A percentile compares a stretch with the other conserved stretches of the same genome.
These are phyloP conservation scores for Buathra laborator DNA, from an alignment of 2,888 invertebrate species.

Conservation along the genomic window DNA sequence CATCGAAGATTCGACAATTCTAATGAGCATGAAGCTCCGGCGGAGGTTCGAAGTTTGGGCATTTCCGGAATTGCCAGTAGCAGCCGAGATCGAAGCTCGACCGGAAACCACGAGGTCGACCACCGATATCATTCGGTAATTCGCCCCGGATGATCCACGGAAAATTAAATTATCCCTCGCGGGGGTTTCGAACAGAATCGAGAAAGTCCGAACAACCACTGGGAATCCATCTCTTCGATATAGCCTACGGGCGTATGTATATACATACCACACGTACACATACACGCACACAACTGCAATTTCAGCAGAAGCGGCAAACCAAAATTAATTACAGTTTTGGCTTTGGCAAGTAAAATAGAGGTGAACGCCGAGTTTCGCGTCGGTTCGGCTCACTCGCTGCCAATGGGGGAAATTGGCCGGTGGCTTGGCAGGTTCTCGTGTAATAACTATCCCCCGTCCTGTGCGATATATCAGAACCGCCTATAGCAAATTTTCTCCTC, in stretches of 20 bases:
- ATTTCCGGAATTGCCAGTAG: constrained; percentile 22
- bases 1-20: not conserved
- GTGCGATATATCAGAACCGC: constrained; percentile 79
- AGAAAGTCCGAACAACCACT: constrained; percentile 38
- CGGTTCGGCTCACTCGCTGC: constrained; percentile 37
- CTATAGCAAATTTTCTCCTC: constrained; percentile 34
- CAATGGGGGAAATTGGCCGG: constrained; percentile 77
- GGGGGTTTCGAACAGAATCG: constrained; percentile 33
- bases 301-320: constrained; percentile 70
- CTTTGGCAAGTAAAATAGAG: constrained; percentile 73
- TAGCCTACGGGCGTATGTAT: not conserved
- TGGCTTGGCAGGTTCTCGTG: constrained; percentile 74
- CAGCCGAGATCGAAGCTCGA: constrained; percentile 14
- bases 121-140: constrained; percentile 77
- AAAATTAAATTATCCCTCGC: constrained; percentile 80
- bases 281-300: constrained; percentile 1
- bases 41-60: constrained; percentile 43
- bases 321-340: constrained; percentile 82
- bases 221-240: constrained; percentile 21
- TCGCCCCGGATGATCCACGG: constrained; percentile 72
- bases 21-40: not conserved
- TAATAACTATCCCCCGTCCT: constrained; percentile 49
- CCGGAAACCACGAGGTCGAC: constrained; percentile 54
- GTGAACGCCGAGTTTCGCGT: constrained; percentile 10
- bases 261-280: not conserved